phyloP scores from a whole-genome alignment of 2,113 vertebrate species.

The Petroica traversi region DNA sequence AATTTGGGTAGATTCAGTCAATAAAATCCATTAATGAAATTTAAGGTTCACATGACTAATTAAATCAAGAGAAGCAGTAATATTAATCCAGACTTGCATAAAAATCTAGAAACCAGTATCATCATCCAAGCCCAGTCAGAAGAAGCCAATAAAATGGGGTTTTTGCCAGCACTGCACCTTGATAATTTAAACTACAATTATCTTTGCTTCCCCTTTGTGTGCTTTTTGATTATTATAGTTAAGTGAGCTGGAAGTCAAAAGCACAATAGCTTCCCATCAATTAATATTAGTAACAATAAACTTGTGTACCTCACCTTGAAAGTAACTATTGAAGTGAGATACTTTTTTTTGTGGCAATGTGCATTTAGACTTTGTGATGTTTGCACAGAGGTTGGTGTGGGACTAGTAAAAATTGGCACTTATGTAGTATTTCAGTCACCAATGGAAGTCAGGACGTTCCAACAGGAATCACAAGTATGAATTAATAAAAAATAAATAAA shows the following conservation, averaged over 20 bases:
- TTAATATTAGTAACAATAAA: background rate
- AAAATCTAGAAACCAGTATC: background rate
- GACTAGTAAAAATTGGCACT: background rate
- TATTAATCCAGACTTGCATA: constrained; percentile 14
- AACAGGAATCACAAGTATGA: background rate
- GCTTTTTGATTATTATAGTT: background rate
- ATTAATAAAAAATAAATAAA: background rate
- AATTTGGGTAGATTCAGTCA: background rate
- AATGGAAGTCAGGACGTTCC: background rate
- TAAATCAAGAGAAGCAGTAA: constrained; percentile 38
- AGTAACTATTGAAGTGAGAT: background rate
- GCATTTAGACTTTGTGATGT: background rate
- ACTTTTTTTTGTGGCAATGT: background rate
- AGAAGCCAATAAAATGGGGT: background rate
- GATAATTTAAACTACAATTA: background rate
- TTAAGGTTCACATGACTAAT: constrained; percentile 8
- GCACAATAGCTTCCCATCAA: background rate
- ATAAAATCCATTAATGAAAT: constrained; percentile 36
- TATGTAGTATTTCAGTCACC: background rate
- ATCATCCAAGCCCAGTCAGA: background rate
- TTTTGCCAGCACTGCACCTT: background rate
- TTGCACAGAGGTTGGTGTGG: background rate
- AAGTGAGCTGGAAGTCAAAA: constrained; percentile 5
- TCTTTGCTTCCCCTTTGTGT: background rate
- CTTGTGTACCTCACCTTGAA: background rate